Conservation (phyloP, 2,113 vertebrate genomes). For the Enhydra lutris region DNA sequence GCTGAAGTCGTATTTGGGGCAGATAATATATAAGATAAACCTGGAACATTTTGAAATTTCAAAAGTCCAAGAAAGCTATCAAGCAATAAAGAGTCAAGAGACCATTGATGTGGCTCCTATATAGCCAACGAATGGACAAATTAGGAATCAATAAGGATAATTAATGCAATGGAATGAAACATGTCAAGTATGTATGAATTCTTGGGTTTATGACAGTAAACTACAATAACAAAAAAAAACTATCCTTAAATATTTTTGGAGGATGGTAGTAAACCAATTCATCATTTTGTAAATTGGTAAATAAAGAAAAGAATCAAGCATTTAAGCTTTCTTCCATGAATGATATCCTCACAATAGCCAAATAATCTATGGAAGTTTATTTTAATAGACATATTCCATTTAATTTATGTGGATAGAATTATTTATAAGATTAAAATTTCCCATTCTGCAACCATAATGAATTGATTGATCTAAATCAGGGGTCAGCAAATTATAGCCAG, state of each 20-base stretch:
- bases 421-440: constrained; percentile 4
- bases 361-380: constrained; percentile 4
- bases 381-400: not conserved
- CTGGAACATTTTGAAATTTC: not conserved
- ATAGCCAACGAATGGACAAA: not conserved
- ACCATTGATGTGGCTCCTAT: not conserved
- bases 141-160: not conserved
- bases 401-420: not conserved
- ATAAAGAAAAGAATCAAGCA: not conserved
- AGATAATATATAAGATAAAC: not conserved
- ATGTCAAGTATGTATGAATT: not conserved
- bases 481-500: not conserved
- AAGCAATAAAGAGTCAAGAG: not conserved
- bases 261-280: not conserved
- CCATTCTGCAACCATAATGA: not conserved
- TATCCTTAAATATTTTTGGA: not conserved
- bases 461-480: not conserved
- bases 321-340: not conserved
- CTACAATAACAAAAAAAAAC: not conserved
- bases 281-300: constrained; percentile 36
- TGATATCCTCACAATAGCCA: not conserved
- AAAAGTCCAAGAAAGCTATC: not conserved
- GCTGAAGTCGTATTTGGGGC: not conserved
- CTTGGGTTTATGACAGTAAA: constrained; percentile 13
- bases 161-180: not conserved